A percentile compares a stretch with the other conserved stretches of the same genome.
Conservation (phyloP, 2,888 invertebrate genomes). For the Drosophila niveifrons region DNA sequence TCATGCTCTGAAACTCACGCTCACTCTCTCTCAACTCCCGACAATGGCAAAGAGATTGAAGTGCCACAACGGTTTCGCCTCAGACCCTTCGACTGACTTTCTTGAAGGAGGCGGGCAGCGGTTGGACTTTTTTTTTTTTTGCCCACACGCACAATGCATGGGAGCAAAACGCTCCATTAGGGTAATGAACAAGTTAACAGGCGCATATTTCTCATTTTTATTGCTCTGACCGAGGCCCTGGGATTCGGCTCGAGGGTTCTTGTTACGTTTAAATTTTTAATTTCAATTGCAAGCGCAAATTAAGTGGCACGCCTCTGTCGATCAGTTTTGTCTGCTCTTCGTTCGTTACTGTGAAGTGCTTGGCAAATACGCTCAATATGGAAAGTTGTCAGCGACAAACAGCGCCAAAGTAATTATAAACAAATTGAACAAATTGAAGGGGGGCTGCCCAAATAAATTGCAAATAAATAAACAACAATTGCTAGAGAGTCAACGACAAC, state of each 20-base stretch:
- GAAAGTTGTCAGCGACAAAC: slow-evolving; percentile 64
- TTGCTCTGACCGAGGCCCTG: slow-evolving; percentile 29
- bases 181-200: slow-evolving; percentile 82
- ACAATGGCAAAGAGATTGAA: slow-evolving; percentile 60
- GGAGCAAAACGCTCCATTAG: slow-evolving; percentile 75
- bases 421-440: slow-evolving; percentile 72
- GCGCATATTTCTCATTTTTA: slow-evolving; percentile 76
- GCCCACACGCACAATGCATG: slow-evolving; percentile 34
- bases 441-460: slow-evolving; percentile 41
- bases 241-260: slow-evolving; percentile 26
- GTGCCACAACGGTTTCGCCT: slow-evolving; percentile 24
- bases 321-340: slow-evolving; percentile 1
- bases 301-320: slow-evolving; percentile 40
- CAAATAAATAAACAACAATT: slow-evolving; percentile 46
- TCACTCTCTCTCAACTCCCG: slow-evolving; percentile 14
- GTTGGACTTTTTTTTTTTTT: background rate
- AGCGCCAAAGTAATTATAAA: slow-evolving; percentile 66
- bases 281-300: slow-evolving; percentile 72
- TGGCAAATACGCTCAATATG: slow-evolving; percentile 53
- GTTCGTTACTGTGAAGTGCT: slow-evolving; percentile 26
- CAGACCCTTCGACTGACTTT: slow-evolving; percentile 5
- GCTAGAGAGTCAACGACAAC: background rate
- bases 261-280: slow-evolving; percentile 74
- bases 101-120: background rate
- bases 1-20: slow-evolving; percentile 5